Base-by-base conservation (phyloP, 2,888 invertebrate genomes). In the Pollenia griseotomentosa region DNA sequence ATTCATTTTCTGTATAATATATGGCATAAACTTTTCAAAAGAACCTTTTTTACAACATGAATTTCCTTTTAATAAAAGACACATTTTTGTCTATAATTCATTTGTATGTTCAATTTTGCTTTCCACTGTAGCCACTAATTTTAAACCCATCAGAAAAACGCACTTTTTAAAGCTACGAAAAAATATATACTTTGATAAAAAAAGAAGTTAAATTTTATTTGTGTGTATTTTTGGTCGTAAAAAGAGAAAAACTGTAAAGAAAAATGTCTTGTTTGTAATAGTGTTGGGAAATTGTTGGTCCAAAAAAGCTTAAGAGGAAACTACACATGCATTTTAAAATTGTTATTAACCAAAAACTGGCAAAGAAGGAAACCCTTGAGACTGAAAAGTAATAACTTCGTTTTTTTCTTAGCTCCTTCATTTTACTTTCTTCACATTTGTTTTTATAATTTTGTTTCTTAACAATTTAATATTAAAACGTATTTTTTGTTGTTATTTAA, bases 321-420 rank as follows among this genome's bases (percentile, higher is more conserved):
- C 63, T 83, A 83, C 74, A 86, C 86, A 79, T 85, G 78, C 78
- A 68, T 74, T 61, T 63, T 63, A 44, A 63, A 83, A 63, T 77
- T 77, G 59, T 40, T 66, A 40, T 68, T 77, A 63, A 63, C 11
- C 51, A 42, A 55, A n/a, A 71, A 40, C 10, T 6, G 33, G 5
- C 33, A 33, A 44, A 42, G 63, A 73, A 79, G 70, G 65, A 68
- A 83, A 79, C 86, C 79, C 83, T 80, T 71, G 86, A 86, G 86
- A 83, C 80, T 70, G 71, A 57, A 83, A 83, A 75, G 86, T 86
- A 86, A 86, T 86, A 86, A 75, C 71, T 79, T 80, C 75, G 70
- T 83, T 65, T 70, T 74, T 70, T 55, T 42, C 48, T 84, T 79
- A 11, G 12, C 8, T 40, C 19, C 71, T 51, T 77, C 46, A n/a